Percentiles rank a stretch among this genome's conserved stretches.
Conservation (phyloP, 2,113 vertebrate species). For the Muntiacus reevesi region DNA sequence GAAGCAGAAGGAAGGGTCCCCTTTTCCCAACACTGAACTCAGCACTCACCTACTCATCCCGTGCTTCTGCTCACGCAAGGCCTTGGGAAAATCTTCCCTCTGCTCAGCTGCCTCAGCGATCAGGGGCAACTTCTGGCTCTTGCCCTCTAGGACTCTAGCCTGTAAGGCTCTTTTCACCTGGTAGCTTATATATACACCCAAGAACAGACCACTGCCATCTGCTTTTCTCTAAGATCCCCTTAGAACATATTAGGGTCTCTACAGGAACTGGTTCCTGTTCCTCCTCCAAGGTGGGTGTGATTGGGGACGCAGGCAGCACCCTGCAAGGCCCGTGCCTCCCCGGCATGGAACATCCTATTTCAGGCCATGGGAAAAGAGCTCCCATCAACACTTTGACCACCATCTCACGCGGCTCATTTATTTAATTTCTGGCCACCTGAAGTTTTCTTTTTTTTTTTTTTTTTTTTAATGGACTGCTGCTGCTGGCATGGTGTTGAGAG, state of each 20-base stretch:
- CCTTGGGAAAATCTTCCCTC: neutral
- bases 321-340: fast-evolving
- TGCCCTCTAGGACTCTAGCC: neutral
- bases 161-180: neutral
- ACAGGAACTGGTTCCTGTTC: neutral
- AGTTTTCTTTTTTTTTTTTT: neutral
- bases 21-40: fast-evolving
- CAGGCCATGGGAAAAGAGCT: neutral
- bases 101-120: neutral
- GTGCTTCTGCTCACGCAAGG: fast-evolving
- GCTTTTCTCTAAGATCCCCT: neutral
- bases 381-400: neutral
- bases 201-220: neutral
- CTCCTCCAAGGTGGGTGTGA: neutral
- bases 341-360: fast-evolving
- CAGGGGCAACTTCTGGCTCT: neutral
- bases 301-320: neutral
- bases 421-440: neutral
- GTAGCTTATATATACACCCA: neutral
- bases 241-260: neutral
- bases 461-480: neutral
- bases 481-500: neutral
- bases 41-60: fast-evolving
- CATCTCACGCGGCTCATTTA: neutral
- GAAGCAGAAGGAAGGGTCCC: neutral